Conservation (phyloP, 2,797 vertebrate species). For the Molossus alvarezi region DNA sequence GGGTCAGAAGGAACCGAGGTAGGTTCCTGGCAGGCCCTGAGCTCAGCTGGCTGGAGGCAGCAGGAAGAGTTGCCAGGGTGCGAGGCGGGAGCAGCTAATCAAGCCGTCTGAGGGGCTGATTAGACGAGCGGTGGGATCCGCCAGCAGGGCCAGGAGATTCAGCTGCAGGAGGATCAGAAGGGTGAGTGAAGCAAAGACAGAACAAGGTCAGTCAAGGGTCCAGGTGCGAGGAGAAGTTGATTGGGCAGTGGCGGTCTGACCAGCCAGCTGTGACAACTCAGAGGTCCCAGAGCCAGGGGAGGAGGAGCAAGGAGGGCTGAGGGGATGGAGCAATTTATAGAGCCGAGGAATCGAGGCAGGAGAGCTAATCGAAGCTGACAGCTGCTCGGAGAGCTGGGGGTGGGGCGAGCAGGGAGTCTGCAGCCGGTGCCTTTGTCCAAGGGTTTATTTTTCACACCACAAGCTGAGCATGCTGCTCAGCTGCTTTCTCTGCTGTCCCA, state of each 20-base stretch:
- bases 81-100: constrained; percentile 74
- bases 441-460: constrained; percentile 55
- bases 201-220: constrained; percentile 74
- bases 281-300: constrained; percentile 62
- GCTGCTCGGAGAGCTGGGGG: background rate
- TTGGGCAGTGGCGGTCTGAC: constrained; percentile 32
- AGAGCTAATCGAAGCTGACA: constrained; percentile 81
- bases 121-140: constrained; percentile 69
- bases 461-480: background rate
- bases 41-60: constrained; percentile 75
- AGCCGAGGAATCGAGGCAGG: constrained; percentile 56
- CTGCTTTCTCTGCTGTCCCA: constrained; percentile 31
- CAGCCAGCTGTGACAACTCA: constrained; percentile 75
- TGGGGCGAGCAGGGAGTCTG: background rate
- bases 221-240: constrained; percentile 21
- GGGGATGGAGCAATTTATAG: background rate
- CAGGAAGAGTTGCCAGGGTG: constrained; percentile 66
- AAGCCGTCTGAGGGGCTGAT: constrained; percentile 77
- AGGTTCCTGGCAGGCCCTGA: constrained; percentile 66
- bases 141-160: constrained; percentile 39
- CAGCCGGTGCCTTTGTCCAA: background rate
- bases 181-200: constrained; percentile 21
- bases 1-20: constrained; percentile 73
- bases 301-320: background rate
- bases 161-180: background rate